Base-by-base conservation (phyloP, 2,888 invertebrate species). In the Dinocampus coccinellae region DNA sequence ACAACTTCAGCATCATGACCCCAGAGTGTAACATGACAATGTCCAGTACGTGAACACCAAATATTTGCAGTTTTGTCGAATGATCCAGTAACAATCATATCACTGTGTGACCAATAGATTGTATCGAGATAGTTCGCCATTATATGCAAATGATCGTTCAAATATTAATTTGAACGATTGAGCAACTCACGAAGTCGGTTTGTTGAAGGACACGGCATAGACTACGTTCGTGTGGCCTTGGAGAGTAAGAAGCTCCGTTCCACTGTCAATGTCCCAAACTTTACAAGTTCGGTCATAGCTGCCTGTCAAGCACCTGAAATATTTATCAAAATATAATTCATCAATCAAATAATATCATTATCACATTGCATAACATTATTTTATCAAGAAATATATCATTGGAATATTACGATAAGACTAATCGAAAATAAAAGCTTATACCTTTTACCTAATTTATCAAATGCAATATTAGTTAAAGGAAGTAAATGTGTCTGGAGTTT, bases 281-380 rank as follows among this genome's bases (percentile, higher is more conserved):
- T 94, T 93, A 87, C 95, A 95, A 20, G 95, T 95, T 77, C 95
- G 90, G 86, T 95, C 95, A 85, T 95, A 95, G 86, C 95, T 95
- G 76, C 94, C 95, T 1, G 95, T 93, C 74, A 95, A 88, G 85
- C 94, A 95, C 83, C 93, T 94, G 81, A 47, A 10, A 69, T 75
- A 76, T 22, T 52, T 69, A 55, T 63, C 47, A 70, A 72, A 63
- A 6, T 29, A 71, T 39, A 29, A 33, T 66, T 24, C 29, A 36
- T 10, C 33, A 22, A 57, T 42, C 26, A 36, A 42, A 24, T 62
- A 63, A 22, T 53, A 13, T 20, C 65, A 66, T 13, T 33, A 47
- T 52, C 9, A n/a, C 2, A n/a, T 11, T 0, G 11, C 36, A 2
- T 36, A 36, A 10, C 10, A 36, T 36, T n/a, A 3, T n/a, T 13